Percentiles rank a stretch among this genome's conserved stretches.
phyloP scores from a whole-genome alignment of 2,888 invertebrate species.

The Nezara viridula region DNA sequence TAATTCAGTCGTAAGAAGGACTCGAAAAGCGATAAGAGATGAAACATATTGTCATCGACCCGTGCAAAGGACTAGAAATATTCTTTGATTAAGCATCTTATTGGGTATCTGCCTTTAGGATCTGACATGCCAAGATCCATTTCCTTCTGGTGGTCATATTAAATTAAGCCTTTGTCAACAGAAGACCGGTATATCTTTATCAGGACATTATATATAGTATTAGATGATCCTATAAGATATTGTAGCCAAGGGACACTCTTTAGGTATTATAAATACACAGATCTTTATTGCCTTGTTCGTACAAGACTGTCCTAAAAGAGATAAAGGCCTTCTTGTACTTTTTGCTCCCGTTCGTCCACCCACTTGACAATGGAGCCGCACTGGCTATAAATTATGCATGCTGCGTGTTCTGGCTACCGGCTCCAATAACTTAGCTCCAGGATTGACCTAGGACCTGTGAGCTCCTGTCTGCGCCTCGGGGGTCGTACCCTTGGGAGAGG shows the following conservation, averaged over 20 bases:
- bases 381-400: slow-evolving; percentile 10
- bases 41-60: slow-evolving; percentile 34
- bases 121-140: slow-evolving; percentile 38
- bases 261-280: slow-evolving; percentile 51
- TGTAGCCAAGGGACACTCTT: slow-evolving; percentile 13
- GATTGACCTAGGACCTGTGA: slow-evolving; percentile 45
- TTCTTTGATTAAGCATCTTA: slow-evolving; percentile 38
- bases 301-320: slow-evolving; percentile 40
- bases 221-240: slow-evolving; percentile 52
- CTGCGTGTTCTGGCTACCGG: slow-evolving; percentile 49
- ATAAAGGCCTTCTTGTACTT: slow-evolving; percentile 6
- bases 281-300: slow-evolving; percentile 55
- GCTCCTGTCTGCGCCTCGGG: slow-evolving; percentile 34
- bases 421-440: slow-evolving; percentile 32
- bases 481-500: slow-evolving; percentile 12
- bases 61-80: slow-evolving; percentile 3
- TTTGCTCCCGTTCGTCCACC: slow-evolving; percentile 48
- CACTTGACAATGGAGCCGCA: slow-evolving; percentile 49
- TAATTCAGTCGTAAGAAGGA: background rate
- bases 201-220: slow-evolving; percentile 52
- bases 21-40: background rate
- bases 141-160: background rate
- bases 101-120: background rate
- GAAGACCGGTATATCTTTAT: slow-evolving; percentile 50
- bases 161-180: slow-evolving; percentile 34